Base-by-base conservation (phyloP, 1,140 invertebrate genomes). In the Drosophila erecta region DNA sequence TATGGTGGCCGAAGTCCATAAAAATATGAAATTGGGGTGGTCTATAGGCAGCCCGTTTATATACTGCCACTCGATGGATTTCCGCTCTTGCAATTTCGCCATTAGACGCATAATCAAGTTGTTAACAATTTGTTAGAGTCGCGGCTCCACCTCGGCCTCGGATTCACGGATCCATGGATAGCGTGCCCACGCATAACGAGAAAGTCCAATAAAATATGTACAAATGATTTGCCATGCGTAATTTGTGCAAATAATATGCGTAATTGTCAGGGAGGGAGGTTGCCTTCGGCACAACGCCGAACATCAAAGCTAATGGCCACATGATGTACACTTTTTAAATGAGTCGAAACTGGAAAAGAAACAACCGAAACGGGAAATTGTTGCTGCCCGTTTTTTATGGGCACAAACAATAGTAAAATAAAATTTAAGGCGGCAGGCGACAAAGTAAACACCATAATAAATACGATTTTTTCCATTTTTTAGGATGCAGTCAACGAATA, bases 161-260 rank as follows among this genome's bases (percentile, higher is more conserved):
- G 51, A 79, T 77, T 79, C 51, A 17, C 30, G 46, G 49, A 64
- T 50, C 38, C 46, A 27, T 53, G 54, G n/a, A 40, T 81, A 75
- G 81, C 81, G 81, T 85, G 81, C 51, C 80, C 76, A 85, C 64
- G 83, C 78, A 78, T 53, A 60, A 74, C 60, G 66, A 67, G 54
- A 73, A 74, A 79, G 76, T 61, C 79, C 70, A 86, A 81, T 78
- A 81, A 86, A 80, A 85, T 79, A 72, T 76, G 70, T 76, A 83
- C 65, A 76, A 79, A 83, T 79, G 69, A 89, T 83, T 83, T 84
- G 84, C 79, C 76, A 83, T 87, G 83, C 84, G 84, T 87, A 87
- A 87, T 87, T 87, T 87, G 83, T 87, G 83, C 83, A 89, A 87
- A 87, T 87, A 87, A 87, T 87, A 87, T 89, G 79, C 79, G 79